Percentiles rank a stretch among this genome's conserved stretches.
These are phyloP conservation scores for Autographa gamma DNA, from an alignment of 2,888 invertebrate species.

Conservation along the genomic window DNA sequence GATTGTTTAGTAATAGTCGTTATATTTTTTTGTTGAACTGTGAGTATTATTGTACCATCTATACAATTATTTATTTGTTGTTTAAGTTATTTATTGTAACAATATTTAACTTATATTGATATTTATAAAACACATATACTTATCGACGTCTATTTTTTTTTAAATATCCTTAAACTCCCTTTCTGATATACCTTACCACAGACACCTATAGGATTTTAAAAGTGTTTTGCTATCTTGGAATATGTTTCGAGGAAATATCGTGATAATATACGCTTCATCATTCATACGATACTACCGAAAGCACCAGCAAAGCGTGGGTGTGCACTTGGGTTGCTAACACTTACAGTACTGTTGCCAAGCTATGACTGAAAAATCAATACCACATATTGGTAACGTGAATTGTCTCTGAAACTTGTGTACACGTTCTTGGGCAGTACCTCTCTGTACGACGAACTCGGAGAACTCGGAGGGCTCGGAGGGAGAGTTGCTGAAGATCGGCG, in stretches of 20 bases:
- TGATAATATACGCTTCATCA: not conserved
- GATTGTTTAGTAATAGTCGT: slow-evolving; percentile 39
- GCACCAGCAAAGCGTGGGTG: not conserved
- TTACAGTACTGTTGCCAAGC: slow-evolving; percentile 8
- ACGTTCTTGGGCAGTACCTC: slow-evolving; percentile 55
- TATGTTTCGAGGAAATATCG: slow-evolving; percentile 1
- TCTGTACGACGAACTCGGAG: slow-evolving; percentile 51
- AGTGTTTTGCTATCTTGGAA: not conserved
- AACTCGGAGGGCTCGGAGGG: slow-evolving; percentile 43
- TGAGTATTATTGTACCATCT: slow-evolving; percentile 39
- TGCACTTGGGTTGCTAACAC: slow-evolving; percentile 10
- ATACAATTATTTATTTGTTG: slow-evolving; percentile 41
- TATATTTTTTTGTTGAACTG: slow-evolving; percentile 36
- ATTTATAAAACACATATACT: slow-evolving; percentile 60
- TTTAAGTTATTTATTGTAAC: slow-evolving; percentile 44
- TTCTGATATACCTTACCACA: not conserved
- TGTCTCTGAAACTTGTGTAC: slow-evolving; percentile 45
- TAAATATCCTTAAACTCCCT: slow-evolving; percentile 6
- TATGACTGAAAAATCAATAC: slow-evolving; percentile 5
- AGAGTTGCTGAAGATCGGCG: slow-evolving; percentile 77
- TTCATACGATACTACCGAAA: too few species aligned
- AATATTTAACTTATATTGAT: slow-evolving; percentile 46
- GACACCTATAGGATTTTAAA: not conserved
- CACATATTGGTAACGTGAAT: slow-evolving; percentile 7
- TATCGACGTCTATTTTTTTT: slow-evolving; percentile 43